These are phyloP conservation scores for Scortum barcoo DNA, from an alignment of 2,113 vertebrate species.

Conservation along the genomic window DNA sequence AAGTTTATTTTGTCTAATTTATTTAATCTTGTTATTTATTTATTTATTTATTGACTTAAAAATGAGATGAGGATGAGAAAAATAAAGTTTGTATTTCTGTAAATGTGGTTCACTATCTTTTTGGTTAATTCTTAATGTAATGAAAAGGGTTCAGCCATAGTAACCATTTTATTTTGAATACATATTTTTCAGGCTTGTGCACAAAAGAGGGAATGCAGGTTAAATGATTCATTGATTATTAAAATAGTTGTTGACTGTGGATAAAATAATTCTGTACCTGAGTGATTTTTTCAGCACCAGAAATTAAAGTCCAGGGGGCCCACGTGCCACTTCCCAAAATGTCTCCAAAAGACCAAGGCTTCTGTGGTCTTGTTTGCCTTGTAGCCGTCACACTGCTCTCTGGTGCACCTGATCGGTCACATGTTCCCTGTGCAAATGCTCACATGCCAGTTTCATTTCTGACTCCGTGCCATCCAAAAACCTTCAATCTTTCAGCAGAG, in stretches of 20 bases:
- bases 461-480: slow-evolving; percentile 43
- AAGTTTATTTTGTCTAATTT: not conserved
- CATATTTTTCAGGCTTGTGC: too few relatives aligned
- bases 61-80: too few relatives aligned
- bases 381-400: not conserved
- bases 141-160: too few relatives aligned
- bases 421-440: slow-evolving; percentile 7
- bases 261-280: too few relatives aligned
- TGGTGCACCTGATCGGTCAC: slow-evolving; percentile 24
- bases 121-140: too few relatives aligned
- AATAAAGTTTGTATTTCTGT: too few relatives aligned
- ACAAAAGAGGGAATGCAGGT: too few relatives aligned
- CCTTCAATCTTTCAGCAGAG: slow-evolving; percentile 42
- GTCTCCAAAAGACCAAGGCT: not conserved
- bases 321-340: not conserved
- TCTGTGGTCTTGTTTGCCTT: slow-evolving; percentile 3
- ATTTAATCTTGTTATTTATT: not conserved
- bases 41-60: too few relatives aligned
- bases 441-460: slow-evolving; percentile 45
- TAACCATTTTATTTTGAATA: too few relatives aligned
- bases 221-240: too few relatives aligned
- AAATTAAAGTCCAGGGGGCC: not conserved
- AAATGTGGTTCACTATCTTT: too few relatives aligned
- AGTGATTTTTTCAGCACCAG: not conserved
- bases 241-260: not conserved